Conservation (phyloP, 2,888 invertebrate genomes). For the Drosophila nigricruria region DNA sequence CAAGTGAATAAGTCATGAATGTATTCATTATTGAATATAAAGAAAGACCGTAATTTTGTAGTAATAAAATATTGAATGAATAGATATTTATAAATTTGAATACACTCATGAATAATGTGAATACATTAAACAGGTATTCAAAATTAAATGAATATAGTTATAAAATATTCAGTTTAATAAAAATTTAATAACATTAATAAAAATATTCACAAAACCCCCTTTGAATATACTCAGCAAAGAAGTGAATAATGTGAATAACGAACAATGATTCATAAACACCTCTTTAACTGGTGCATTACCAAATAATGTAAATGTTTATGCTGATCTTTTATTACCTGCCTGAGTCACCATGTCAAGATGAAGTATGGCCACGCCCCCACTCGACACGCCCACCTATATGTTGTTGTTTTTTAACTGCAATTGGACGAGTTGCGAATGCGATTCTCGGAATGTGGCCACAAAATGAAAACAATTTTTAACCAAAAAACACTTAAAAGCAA, state of each 20-base stretch:
- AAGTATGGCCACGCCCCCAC: neutral
- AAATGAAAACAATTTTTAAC: constrained; percentile 36
- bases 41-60: too few species aligned
- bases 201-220: neutral
- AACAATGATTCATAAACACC: neutral
- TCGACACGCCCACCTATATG: neutral
- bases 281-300: constrained; percentile 3
- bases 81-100: neutral
- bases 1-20: neutral
- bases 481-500: constrained; percentile 42
- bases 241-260: constrained; percentile 4
- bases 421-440: constrained; percentile 15
- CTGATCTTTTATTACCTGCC: neutral
- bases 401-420: constrained; percentile 22
- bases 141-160: neutral
- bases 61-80: too few species aligned
- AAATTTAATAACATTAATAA: too few species aligned
- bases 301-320: constrained; percentile 3
- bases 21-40: neutral
- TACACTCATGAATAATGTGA: neutral
- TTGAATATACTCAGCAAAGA: neutral
- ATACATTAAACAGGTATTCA: neutral
- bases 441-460: constrained; percentile 44
- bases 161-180: neutral
- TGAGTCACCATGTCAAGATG: constrained; percentile 13